phyloP scores from a whole-genome alignment of 2,797 vertebrate genomes.

The Toxotes lorentzi region DNA sequence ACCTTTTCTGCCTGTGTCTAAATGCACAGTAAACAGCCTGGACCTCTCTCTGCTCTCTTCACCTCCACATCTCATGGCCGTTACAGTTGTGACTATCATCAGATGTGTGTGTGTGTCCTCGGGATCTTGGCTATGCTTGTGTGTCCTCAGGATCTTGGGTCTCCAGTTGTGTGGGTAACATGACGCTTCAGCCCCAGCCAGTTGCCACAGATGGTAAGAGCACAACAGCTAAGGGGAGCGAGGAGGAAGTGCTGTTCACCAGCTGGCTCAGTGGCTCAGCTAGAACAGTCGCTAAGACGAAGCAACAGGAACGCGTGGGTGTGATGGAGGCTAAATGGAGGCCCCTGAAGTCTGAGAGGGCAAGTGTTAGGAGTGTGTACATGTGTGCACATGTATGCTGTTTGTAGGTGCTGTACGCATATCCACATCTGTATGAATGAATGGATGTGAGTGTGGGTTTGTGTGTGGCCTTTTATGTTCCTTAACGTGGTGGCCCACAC shows the following conservation, averaged over 20 bases:
- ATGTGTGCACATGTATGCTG: slow-evolving; percentile 9
- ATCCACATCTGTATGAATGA: slow-evolving; percentile 43
- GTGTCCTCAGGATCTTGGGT: slow-evolving; percentile 58
- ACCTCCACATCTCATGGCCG: slow-evolving; percentile 32
- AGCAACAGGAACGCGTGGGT: slow-evolving; percentile 79
- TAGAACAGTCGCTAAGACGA: slow-evolving; percentile 63
- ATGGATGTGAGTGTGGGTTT: slow-evolving; percentile 10
- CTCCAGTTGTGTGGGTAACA: slow-evolving; percentile 78
- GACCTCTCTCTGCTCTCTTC: slow-evolving; percentile 28
- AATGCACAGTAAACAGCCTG: slow-evolving; percentile 42
- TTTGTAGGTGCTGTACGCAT: slow-evolving; percentile 32
- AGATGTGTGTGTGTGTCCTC: slow-evolving; percentile 15
- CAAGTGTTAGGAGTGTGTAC: slow-evolving; percentile 44
- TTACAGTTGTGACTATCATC: slow-evolving; percentile 46
- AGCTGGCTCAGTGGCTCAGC: slow-evolving; percentile 76
- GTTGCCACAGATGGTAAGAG: slow-evolving; percentile 77
- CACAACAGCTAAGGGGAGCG: slow-evolving; percentile 68
- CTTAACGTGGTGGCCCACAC: slow-evolving; percentile 53
- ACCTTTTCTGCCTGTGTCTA: slow-evolving; percentile 39
- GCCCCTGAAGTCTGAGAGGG: slow-evolving; percentile 63
- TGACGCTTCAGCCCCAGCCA: slow-evolving; percentile 66
- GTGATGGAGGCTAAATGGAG: slow-evolving; percentile 62
- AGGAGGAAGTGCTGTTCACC: slow-evolving; percentile 81
- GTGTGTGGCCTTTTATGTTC: slow-evolving; percentile 57
- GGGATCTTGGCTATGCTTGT: slow-evolving; percentile 33